Percentiles rank a stretch among this genome's conserved stretches.
These are phyloP conservation scores for Cerceris ruficornis DNA, from an alignment of 2,888 invertebrate species.

Conservation along the genomic window DNA sequence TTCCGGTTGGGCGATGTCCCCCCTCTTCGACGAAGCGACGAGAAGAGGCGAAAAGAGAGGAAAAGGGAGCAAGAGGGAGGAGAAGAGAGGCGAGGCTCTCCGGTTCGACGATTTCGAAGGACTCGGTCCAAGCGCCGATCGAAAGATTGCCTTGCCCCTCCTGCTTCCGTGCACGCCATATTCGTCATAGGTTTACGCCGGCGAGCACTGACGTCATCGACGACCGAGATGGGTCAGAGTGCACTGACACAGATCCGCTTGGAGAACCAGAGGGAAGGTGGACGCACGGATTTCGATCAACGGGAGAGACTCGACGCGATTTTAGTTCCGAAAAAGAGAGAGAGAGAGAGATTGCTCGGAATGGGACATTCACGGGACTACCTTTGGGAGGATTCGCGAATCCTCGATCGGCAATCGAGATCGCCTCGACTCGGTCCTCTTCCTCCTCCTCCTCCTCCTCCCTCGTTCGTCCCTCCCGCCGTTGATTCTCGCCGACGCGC, in stretches of 20 bases:
- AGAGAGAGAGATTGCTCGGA: too few relatives aligned
- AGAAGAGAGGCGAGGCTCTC: neutral
- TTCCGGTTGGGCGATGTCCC: too few relatives aligned
- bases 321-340: too few relatives aligned
- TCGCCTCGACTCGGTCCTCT: too few relatives aligned
- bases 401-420: too few relatives aligned
- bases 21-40: neutral
- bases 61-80: neutral
- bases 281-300: constrained; percentile 41
- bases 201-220: constrained; percentile 54
- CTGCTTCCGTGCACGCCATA: constrained; percentile 44
- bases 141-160: constrained; percentile 39
- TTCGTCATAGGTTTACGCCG: constrained; percentile 55
- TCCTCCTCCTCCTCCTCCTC: too few relatives aligned
- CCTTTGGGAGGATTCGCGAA: too few relatives aligned
- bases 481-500: too few relatives aligned
- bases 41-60: neutral
- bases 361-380: too few relatives aligned
- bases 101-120: neutral
- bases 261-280: constrained; percentile 25
- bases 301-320: constrained; percentile 3
- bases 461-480: too few relatives aligned
- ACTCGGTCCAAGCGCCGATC: constrained; percentile 1
- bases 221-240: constrained; percentile 55
- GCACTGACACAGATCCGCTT: constrained; percentile 53